Evolutionary conservation across 2,113 vertebrate species (phyloP).

Genomic region (Oreochromis aureus): DNA sequence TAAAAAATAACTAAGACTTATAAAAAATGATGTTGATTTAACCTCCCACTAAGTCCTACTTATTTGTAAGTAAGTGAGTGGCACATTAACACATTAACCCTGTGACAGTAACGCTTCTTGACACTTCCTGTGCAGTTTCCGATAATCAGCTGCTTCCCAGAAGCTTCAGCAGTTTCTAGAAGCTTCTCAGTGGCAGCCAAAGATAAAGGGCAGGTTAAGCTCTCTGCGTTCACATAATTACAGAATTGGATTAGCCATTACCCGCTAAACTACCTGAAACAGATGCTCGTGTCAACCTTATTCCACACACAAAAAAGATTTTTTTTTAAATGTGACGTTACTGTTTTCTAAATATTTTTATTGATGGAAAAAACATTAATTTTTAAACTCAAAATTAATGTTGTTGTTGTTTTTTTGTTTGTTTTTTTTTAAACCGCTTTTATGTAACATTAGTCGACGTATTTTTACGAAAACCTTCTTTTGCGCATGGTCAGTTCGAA

Average conservation of each 20-base stretch:
- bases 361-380: fast-evolving
- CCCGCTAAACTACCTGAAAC: neutral
- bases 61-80: neutral
- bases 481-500: neutral
- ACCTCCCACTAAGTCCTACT: neutral
- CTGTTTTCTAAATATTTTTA: fast-evolving
- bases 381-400: neutral
- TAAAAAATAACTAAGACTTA: fast-evolving
- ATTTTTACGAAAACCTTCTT: neutral
- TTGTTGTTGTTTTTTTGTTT: too few relatives aligned
- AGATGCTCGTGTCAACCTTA: neutral
- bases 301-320: neutral
- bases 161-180: neutral
- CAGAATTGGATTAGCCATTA: neutral
- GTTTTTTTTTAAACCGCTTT: neutral
- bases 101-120: neutral
- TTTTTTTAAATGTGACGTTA: neutral
- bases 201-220: neutral
- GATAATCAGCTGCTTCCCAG: neutral
- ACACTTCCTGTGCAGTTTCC: neutral
- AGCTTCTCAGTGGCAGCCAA: neutral
- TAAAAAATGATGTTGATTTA: neutral
- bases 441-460: neutral
- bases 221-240: neutral
- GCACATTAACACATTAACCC: neutral